Evolutionary conservation across 2,888 invertebrate species (phyloP).

Genomic region (Balanococcus diminutus): DNA sequence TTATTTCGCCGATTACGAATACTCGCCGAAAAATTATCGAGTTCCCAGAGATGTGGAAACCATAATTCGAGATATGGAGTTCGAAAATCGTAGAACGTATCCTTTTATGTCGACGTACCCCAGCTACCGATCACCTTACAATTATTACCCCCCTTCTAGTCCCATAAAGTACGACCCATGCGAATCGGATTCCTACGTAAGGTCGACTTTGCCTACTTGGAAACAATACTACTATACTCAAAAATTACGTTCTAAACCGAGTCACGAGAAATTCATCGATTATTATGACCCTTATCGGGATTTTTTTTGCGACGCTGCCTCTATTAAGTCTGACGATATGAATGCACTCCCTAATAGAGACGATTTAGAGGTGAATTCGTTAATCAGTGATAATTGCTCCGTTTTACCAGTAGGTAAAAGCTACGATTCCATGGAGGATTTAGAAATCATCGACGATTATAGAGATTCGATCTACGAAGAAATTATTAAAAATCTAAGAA

Average conservation of each 20-base stretch:
- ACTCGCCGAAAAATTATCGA: not conserved
- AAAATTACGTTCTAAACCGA: conserved; percentile 42
- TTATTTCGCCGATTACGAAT: conserved; percentile 45
- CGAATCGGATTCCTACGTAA: conserved; percentile 45
- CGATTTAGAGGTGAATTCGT: not conserved
- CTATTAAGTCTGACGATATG: conserved; percentile 41
- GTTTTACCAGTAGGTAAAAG: not conserved
- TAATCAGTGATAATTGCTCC: not conserved
- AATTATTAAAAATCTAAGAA: conserved; percentile 41
- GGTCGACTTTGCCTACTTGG: conserved; percentile 44
- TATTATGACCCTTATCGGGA: conserved; percentile 50
- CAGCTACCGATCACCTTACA: not conserved
- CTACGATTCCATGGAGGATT: not conserved
- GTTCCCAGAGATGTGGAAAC: conserved; percentile 40
- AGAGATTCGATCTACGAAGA: conserved; percentile 48
- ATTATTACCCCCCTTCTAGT: not conserved
- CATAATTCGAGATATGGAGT: conserved; percentile 27
- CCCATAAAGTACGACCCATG: conserved; percentile 33
- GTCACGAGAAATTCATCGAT: conserved; percentile 40
- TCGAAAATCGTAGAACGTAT: conserved; percentile 3
- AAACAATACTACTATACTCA: conserved; percentile 51
- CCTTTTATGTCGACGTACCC: not conserved
- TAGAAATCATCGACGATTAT: conserved; percentile 40
- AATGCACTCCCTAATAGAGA: not conserved
- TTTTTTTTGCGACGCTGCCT: conserved; percentile 51